Evolutionary conservation across 2,888 invertebrate species (phyloP).

Genomic region (Automeris io): DNA sequence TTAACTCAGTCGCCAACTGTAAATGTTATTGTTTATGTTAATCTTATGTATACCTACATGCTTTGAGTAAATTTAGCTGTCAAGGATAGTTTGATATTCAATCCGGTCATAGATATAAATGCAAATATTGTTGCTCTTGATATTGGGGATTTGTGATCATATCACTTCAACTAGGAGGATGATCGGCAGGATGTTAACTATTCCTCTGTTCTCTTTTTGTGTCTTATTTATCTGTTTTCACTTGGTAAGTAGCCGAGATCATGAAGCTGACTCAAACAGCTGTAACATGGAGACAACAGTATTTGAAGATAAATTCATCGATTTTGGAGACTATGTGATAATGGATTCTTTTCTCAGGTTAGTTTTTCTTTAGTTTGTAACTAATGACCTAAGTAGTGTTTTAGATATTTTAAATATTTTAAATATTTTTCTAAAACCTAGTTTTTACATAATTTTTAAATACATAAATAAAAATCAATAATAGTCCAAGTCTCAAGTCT

Average conservation of each 20-base stretch:
- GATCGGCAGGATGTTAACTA: background rate
- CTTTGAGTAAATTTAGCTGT: background rate
- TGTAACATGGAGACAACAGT: background rate
- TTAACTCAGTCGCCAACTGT: background rate
- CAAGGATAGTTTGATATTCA: background rate
- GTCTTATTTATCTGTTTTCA: background rate
- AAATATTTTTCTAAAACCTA: too few relatives aligned
- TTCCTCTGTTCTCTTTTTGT: background rate
- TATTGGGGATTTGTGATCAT: too few relatives aligned
- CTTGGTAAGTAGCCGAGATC: background rate
- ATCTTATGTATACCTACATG: too few relatives aligned
- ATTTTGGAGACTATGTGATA: slow-evolving; percentile 10
- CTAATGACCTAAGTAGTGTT: too few relatives aligned
- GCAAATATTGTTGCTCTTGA: background rate
- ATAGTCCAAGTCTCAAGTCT: too few relatives aligned
- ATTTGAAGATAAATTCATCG: background rate
- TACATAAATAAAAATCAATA: too few relatives aligned
- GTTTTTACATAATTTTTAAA: too few relatives aligned
- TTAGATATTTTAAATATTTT: too few relatives aligned
- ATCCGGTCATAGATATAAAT: background rate
- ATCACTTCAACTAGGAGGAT: background rate
- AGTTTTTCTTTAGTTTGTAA: too few relatives aligned
- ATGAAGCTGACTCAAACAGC: too few relatives aligned
- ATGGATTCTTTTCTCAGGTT: slow-evolving; percentile 7
- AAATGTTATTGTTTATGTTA: slow-evolving; percentile 4